Percentiles rank a stretch among this genome's conserved stretches.
Conservation (phyloP, 2,888 invertebrate species). For the Cephus pygmeus region DNA sequence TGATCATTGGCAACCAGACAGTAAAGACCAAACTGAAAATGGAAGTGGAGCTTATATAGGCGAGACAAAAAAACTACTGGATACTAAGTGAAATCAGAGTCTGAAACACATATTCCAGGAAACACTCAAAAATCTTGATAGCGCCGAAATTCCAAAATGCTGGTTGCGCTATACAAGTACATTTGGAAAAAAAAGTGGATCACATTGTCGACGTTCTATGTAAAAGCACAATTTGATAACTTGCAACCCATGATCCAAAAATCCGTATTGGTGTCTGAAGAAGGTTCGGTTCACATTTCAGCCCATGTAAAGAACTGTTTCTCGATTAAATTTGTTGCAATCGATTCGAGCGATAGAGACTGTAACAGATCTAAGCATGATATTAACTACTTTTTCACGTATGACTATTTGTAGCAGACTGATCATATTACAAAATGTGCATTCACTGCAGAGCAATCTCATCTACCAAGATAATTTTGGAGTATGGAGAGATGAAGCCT, state of each 20-base stretch:
- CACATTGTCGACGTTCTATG: constrained; percentile 2
- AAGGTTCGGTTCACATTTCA: neutral
- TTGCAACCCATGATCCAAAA: neutral
- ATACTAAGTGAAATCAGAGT: neutral
- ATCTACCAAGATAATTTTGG: no score
- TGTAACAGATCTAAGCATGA: no score
- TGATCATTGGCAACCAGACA: no score
- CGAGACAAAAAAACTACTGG: no score
- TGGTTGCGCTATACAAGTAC: neutral
- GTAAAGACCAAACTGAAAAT: no score
- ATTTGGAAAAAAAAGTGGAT: constrained; percentile 2
- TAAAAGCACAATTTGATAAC: neutral
- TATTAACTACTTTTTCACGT: no score
- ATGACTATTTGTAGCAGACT: no score
- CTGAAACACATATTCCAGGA: neutral
- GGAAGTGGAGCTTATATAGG: no score
- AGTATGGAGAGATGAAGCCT: no score
- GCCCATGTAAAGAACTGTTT: constrained; percentile 1
- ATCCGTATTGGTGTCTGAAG: constrained; percentile 4
- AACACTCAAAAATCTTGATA: neutral
- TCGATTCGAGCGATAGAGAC: no score
- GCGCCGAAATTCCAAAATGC: neutral
- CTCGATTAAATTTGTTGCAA: neutral
- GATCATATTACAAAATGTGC: no score
- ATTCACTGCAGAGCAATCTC: no score